These are phyloP conservation scores for Otis tarda DNA, from an alignment of 2,113 vertebrate species.

Conservation along the genomic window DNA sequence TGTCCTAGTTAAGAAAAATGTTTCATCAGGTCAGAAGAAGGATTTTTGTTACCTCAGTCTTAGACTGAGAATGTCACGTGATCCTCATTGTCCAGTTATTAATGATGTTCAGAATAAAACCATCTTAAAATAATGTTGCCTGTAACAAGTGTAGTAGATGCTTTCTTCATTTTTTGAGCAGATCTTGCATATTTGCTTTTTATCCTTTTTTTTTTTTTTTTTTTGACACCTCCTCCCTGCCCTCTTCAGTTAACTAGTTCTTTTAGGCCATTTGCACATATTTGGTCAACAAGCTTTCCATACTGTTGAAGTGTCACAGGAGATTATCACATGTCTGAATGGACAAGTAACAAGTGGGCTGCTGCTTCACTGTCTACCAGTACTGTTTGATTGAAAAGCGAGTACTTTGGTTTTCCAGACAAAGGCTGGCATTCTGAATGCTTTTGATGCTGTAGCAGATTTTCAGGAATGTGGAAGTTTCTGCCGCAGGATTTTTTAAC, in stretches of 20 bases:
- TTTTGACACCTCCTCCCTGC: neutral
- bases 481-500: neutral
- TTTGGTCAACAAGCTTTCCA: neutral
- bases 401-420: neutral
- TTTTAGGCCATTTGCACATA: neutral
- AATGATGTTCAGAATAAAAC: neutral
- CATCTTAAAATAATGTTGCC: neutral
- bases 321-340: neutral
- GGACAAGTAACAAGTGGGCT: neutral
- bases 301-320: neutral
- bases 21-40: neutral
- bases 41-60: neutral
- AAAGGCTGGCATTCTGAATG: neutral
- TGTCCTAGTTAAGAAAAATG: neutral
- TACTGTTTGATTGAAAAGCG: neutral
- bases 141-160: neutral
- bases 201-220: neutral
- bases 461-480: neutral
- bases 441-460: neutral
- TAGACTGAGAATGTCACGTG: neutral
- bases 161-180: neutral
- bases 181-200: neutral
- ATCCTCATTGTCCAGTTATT: neutral
- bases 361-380: neutral
- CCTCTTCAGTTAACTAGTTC: neutral